These are phyloP conservation scores for Ctenicera cuprea DNA, from an alignment of 2,888 invertebrate species.

Conservation along the genomic window DNA sequence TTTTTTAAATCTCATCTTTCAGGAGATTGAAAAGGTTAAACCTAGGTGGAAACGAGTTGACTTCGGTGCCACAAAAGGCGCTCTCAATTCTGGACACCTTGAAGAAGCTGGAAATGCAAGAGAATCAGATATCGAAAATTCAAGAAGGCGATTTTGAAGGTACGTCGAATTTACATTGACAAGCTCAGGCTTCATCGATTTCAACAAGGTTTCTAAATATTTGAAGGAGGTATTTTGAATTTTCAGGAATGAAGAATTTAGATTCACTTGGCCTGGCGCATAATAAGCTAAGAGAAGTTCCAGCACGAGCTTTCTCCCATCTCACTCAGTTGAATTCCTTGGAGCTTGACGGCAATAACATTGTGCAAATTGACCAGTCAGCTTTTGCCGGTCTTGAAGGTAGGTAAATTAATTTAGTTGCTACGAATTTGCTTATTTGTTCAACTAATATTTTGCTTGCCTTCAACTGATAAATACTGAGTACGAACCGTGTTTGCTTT, in stretches of 20 bases:
- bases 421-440: conserved; percentile 19
- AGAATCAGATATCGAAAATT: conserved; percentile 86
- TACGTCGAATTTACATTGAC: conserved; percentile 67
- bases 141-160: conserved; percentile 91
- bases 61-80: conserved; percentile 85
- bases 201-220: conserved; percentile 15
- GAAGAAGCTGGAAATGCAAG: conserved; percentile 91
- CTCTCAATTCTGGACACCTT: conserved; percentile 87
- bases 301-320: conserved; percentile 88
- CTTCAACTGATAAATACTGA: conserved; percentile 5
- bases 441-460: conserved; percentile 1
- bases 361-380: conserved; percentile 86
- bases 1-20: conserved; percentile 46
- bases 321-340: conserved; percentile 88
- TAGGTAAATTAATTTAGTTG: conserved; percentile 69
- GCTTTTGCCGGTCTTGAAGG: conserved; percentile 93
- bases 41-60: conserved; percentile 88
- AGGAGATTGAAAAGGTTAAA: conserved; percentile 90
- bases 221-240: conserved; percentile 5
- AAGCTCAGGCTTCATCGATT: conserved; percentile 4
- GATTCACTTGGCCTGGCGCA: conserved; percentile 91
- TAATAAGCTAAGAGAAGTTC: conserved; percentile 87
- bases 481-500: background rate
- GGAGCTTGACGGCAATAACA: conserved; percentile 91
- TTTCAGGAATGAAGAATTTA: conserved; percentile 84